phyloP scores from a whole-genome alignment of 2,797 vertebrate genomes.

The Nannoperca obscura region DNA sequence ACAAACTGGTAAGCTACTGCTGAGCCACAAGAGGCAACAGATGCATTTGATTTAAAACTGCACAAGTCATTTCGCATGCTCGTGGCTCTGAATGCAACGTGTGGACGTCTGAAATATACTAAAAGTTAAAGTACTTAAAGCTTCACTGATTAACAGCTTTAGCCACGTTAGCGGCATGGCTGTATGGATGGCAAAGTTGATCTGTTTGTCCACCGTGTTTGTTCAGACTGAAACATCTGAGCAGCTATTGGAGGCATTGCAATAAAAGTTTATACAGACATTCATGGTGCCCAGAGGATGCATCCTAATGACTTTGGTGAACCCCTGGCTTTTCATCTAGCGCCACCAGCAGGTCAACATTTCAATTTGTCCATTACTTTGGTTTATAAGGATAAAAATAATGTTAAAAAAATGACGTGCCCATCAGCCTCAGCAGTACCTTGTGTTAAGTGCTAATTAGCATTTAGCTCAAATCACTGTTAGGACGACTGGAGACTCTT shows the following conservation, averaged over 20 bases:
- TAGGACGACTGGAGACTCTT: too few species aligned
- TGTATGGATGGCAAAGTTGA: neutral
- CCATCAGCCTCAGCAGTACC: neutral
- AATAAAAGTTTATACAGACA: neutral
- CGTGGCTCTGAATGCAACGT: neutral
- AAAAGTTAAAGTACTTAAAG: neutral
- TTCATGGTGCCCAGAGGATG: too few species aligned
- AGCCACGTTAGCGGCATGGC: neutral
- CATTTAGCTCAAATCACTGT: neutral
- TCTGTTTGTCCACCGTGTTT: neutral
- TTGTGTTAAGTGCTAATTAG: neutral
- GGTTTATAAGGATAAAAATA: neutral
- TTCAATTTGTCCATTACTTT: neutral
- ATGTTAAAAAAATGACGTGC: neutral
- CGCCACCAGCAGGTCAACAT: too few species aligned
- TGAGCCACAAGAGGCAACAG: constrained; percentile 38
- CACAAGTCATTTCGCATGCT: neutral
- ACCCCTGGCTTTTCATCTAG: too few species aligned
- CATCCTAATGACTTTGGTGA: neutral
- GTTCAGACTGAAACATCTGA: neutral
- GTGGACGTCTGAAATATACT: neutral
- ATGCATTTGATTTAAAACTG: constrained; percentile 28
- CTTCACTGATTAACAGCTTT: neutral
- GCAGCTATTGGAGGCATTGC: neutral
- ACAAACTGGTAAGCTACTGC: constrained; percentile 36